phyloP scores from a whole-genome alignment of 2,113 vertebrate species.

The Onychorhynchus coronatus region DNA sequence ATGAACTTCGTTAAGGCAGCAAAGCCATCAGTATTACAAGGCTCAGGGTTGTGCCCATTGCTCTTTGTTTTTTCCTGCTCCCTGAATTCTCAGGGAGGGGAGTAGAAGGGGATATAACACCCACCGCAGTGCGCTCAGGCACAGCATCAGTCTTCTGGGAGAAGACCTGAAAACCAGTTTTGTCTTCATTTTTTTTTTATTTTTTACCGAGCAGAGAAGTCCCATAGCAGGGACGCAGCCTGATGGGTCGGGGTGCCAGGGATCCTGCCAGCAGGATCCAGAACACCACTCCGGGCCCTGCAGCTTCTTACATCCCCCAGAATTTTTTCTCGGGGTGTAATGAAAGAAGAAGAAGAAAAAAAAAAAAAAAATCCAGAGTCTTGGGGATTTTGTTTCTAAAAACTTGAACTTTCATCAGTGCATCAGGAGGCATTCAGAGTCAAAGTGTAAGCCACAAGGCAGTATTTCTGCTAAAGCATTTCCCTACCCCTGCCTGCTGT shows the following conservation, averaged over 20 bases:
- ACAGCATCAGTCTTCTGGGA: constrained; percentile 20
- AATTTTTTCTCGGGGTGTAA: not conserved
- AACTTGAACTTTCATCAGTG: not conserved
- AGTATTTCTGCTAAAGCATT: not conserved
- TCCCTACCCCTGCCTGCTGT: not conserved
- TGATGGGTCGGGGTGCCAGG: not conserved
- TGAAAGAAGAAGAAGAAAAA: not conserved
- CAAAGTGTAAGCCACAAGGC: not conserved
- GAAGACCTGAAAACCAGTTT: constrained; percentile 2
- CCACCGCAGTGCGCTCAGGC: not conserved
- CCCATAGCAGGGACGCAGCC: not conserved
- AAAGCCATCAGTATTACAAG: constrained; percentile 36
- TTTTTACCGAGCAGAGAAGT: not conserved
- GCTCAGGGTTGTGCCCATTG: not conserved
- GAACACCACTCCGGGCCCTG: not conserved
- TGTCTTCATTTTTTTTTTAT: not conserved
- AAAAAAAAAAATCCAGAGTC: not conserved
- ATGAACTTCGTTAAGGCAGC: not conserved
- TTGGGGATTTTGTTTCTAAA: not conserved
- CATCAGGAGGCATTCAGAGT: not conserved
- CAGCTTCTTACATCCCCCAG: not conserved
- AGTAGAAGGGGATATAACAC: not conserved
- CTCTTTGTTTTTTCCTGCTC: not conserved
- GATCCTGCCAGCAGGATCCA: not conserved
- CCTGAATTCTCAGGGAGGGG: not conserved